Conservation (phyloP, 2,888 invertebrate species). For the Altica lythri region DNA sequence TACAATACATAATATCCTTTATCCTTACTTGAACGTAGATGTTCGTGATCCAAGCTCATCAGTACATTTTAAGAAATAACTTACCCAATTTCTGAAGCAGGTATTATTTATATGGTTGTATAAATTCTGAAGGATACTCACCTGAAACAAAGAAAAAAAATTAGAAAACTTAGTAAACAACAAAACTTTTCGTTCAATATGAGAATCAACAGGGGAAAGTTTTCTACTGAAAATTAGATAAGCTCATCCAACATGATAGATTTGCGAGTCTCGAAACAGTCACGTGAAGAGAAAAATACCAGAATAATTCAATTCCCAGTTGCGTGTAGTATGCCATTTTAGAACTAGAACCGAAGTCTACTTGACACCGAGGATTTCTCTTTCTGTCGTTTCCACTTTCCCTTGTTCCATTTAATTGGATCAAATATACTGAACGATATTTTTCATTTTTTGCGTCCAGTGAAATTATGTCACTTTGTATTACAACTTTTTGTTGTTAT, state of each 20-base stretch:
- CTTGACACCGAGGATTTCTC: conserved; percentile 19
- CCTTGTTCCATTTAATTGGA: conserved; percentile 18
- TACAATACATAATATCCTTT: too few species aligned
- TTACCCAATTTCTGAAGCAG: neutral
- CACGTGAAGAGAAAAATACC: conserved; percentile 13
- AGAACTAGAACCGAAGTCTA: conserved; percentile 19
- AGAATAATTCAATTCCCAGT: conserved; percentile 23
- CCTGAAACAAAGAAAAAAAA: conserved; percentile 14
- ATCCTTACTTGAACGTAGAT: too few species aligned
- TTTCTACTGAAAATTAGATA: conserved; percentile 12
- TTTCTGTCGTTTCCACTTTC: conserved; percentile 15
- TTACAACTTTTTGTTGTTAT: neutral
- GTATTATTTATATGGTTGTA: conserved; percentile 13
- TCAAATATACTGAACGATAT: conserved; percentile 10
- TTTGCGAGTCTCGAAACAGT: conserved; percentile 9
- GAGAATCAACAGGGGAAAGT: conserved; percentile 12
- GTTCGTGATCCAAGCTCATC: conserved; percentile 10
- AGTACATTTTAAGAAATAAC: conserved; percentile 1
- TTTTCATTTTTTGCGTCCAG: conserved; percentile 1
- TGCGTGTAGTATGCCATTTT: conserved; percentile 23
- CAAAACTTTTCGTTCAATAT: neutral
- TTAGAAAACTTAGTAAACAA: conserved; percentile 7
- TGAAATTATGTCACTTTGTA: neutral
- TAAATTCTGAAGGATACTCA: conserved; percentile 7
- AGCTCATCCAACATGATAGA: conserved; percentile 13